Evolutionary conservation across 92 coral and sea anemone species (phyloP), one percentile per base, ranked within the genome.

Genomic region (Epizoanthus scotinus): DNA sequence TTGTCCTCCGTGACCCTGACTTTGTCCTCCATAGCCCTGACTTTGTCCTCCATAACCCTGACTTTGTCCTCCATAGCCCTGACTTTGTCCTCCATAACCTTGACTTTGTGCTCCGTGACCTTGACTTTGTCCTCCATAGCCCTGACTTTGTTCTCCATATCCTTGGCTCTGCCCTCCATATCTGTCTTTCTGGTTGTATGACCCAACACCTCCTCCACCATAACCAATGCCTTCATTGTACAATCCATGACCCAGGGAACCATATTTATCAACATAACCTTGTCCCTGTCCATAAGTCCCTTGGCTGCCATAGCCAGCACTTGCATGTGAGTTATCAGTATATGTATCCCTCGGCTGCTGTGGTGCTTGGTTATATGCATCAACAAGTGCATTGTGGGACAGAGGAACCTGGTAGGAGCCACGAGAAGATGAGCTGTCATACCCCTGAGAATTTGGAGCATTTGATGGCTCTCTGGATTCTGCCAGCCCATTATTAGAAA

Each of bases 111-210:
- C 14, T 13, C 38, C 59, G 12, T 49, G 42, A 8, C 54, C 36
- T 6, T 36, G 85, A 56, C 68, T 18, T 20, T 57, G 66, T 67
- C 53, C 38, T 2, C 42, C 26, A 26, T 75, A 61, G 10, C 50
- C 70, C 62, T 62, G 79, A 28, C 64, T 55, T n/a, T n/a, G n/a
- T n/a, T n/a, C n/a, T 47, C 64, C 79, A 21, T 70, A 52, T 70
- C 71, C 67, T 82, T 73, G 79, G 40, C n/a, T 24, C 26, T 26
- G 62, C 15, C 81, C 62, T 63, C 74, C 82, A 63, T 17, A 71
- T n/a, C 82, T 67, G 67, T 47, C 38, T 6, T 67, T 38, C 14
- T 66, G 42, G 49, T 50, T 36, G 59, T 58, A 75, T 1, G 29
- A 81, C 34, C 42, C 42, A 19, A 75, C 67, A 18, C 22, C 25